Base-by-base conservation (phyloP, 23 tunicate genomes). In the Clavelina lepadiformis region DNA sequence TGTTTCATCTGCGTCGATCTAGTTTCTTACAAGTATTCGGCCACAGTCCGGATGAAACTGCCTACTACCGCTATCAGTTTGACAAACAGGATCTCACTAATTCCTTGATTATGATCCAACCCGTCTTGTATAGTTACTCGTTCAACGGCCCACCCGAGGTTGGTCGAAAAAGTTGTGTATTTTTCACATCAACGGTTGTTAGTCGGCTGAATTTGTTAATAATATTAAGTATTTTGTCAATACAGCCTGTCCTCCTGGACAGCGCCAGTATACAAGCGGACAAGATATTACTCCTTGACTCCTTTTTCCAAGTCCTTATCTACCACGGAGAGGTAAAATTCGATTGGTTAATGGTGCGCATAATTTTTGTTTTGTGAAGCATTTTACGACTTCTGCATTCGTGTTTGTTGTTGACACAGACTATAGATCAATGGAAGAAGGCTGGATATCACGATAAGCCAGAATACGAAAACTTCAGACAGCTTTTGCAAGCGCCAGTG, bases 81-180 rank as follows among this genome's bases (percentile, higher is more conserved):
- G 70, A 85, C 66, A 59, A 72, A 51, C 98, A 93, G 75, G 83
- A 85, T 73, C 83, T 85, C 33, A 74, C 94, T 46, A 85, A 93
- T 38, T 85, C 93, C 36, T 65, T 93, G 26, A 85, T 85, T 59
- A 93, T 93, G 98, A 93, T 93, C 22, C 98, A 93, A 58, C 94
- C 98, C 0, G 98, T 85, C 15, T 51, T 93, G 34, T 93, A 83
- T 66, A 69, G 91, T 55, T 93, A 93, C 55, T 93, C 98, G 5
- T 93, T 93, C 76, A 70, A 93, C 63, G 94, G 98, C 4, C 94
- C 98, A 1, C 98, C 98, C 20, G 94, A 93, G 69, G 96, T 88
- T 70, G 5, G n/a, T 71, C 27, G 46, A 15, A 5, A 7, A 15
- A 28, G 66, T 31, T 28, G 13, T 60, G 20, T 18, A 22, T 22